phyloP scores from a whole-genome alignment of 1,140 invertebrate species.

The Lineus longissimus region DNA sequence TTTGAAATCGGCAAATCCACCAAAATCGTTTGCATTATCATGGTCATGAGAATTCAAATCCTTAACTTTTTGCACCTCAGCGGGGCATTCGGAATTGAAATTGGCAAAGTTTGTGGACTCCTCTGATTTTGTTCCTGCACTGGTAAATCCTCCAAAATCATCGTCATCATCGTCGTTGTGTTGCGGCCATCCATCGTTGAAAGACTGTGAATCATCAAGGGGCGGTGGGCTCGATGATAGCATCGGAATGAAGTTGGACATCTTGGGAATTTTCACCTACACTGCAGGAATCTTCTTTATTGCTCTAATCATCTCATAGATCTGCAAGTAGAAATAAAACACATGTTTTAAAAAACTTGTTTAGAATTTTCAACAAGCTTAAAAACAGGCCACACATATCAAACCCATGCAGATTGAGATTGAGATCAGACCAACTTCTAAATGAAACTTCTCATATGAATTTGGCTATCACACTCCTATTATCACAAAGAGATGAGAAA shows the following conservation, averaged over 20 bases:
- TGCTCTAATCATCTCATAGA: too few species aligned
- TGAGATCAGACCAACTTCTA: too few species aligned
- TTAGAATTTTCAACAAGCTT: too few species aligned
- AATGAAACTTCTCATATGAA: too few species aligned
- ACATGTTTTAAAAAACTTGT: too few species aligned
- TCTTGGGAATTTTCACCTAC: background rate
- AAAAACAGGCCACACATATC: too few species aligned
- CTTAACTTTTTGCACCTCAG: background rate
- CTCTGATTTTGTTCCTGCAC: slow-evolving; percentile 17
- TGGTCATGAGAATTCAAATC: background rate
- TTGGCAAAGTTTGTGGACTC: background rate
- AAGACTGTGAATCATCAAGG: slow-evolving; percentile 25
- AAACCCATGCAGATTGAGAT: too few species aligned
- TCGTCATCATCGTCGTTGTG: slow-evolving; percentile 33
- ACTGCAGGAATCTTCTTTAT: too few species aligned
- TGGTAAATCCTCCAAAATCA: slow-evolving; percentile 40
- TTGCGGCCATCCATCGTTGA: slow-evolving; percentile 18
- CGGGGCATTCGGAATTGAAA: background rate
- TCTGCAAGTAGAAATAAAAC: too few species aligned
- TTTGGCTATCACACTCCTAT: too few species aligned
- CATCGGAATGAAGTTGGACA: slow-evolving; percentile 38
- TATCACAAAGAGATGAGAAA: too few species aligned
- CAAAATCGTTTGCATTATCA: background rate
- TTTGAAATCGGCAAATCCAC: background rate
- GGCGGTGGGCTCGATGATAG: slow-evolving; percentile 40